phyloP scores from a whole-genome alignment of 2,888 invertebrate genomes.

The Rhorus exstirpatorius region DNA sequence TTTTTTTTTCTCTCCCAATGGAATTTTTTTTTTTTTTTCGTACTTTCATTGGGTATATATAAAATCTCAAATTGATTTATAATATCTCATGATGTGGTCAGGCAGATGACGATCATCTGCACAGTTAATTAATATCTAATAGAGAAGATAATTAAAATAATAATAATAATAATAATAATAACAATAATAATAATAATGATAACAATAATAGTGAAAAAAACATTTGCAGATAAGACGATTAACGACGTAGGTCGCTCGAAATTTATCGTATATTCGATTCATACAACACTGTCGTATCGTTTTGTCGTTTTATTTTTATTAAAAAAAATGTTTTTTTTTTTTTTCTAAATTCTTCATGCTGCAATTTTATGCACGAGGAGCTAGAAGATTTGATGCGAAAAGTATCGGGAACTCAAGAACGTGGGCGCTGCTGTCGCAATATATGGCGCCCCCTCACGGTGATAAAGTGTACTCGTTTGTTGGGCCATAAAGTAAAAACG shows the following conservation, averaged over 20 bases:
- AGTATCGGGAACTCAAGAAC: slow-evolving; percentile 9
- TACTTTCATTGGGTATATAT: background rate
- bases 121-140: slow-evolving; percentile 61
- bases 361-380: background rate
- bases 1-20: slow-evolving; percentile 15
- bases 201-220: too few relatives aligned
- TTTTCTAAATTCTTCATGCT: background rate
- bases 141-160: slow-evolving; percentile 33
- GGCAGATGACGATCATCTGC: slow-evolving; percentile 43
- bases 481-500: too few relatives aligned
- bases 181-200: slow-evolving; percentile 28
- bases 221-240: slow-evolving; percentile 50
- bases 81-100: slow-evolving; percentile 13
- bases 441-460: background rate
- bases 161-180: slow-evolving; percentile 14
- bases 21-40: too few relatives aligned
- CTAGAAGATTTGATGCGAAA: slow-evolving; percentile 13
- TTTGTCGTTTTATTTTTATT: slow-evolving; percentile 8
- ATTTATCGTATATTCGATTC: slow-evolving; percentile 54
- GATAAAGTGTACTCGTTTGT: background rate
- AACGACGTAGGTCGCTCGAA: slow-evolving; percentile 66
- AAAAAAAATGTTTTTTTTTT: slow-evolving; percentile 19
- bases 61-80: slow-evolving; percentile 38
- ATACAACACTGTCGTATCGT: slow-evolving; percentile 41
- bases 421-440: background rate